Conservation (phyloP, 2,888 invertebrate genomes). For the Epinotia bilunana region DNA sequence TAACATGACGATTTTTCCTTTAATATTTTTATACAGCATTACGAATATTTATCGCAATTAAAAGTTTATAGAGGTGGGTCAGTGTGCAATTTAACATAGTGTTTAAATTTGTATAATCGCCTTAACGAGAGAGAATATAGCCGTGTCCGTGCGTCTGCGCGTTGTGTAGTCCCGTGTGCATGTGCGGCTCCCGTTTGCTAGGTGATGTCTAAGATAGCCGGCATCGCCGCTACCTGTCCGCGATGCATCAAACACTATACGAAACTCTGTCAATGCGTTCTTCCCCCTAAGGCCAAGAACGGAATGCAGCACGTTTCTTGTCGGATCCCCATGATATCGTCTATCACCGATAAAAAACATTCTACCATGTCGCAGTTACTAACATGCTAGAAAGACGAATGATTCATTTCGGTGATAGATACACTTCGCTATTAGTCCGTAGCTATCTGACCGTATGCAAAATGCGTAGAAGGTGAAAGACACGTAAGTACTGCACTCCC, state of each 20-base stretch:
- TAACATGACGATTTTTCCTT: slow-evolving; percentile 81
- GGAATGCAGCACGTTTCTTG: not conserved
- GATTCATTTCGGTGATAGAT: not conserved
- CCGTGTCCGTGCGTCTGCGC: slow-evolving; percentile 74
- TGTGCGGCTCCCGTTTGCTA: slow-evolving; percentile 46
- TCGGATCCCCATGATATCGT: not conserved
- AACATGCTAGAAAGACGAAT: slow-evolving; percentile 1
- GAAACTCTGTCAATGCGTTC: slow-evolving; percentile 10
- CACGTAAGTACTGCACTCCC: not conserved
- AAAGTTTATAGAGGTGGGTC: slow-evolving; percentile 83
- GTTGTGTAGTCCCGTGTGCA: slow-evolving; percentile 61
- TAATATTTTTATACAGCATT: slow-evolving; percentile 85
- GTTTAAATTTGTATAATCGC: slow-evolving; percentile 81
- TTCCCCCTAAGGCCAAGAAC: not conserved
- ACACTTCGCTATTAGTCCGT: not conserved
- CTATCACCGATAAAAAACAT: not conserved
- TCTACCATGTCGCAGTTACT: not conserved
- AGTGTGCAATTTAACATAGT: slow-evolving; percentile 82
- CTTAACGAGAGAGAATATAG: slow-evolving; percentile 84
- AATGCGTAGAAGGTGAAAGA: not conserved
- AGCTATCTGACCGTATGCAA: not conserved
- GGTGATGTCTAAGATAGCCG: slow-evolving; percentile 24
- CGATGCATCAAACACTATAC: not conserved
- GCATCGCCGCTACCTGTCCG: slow-evolving; percentile 9
- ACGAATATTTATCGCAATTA: slow-evolving; percentile 83